Conservation (phyloP, 2,113 vertebrate genomes). For the Orientallactaga bullata region DNA sequence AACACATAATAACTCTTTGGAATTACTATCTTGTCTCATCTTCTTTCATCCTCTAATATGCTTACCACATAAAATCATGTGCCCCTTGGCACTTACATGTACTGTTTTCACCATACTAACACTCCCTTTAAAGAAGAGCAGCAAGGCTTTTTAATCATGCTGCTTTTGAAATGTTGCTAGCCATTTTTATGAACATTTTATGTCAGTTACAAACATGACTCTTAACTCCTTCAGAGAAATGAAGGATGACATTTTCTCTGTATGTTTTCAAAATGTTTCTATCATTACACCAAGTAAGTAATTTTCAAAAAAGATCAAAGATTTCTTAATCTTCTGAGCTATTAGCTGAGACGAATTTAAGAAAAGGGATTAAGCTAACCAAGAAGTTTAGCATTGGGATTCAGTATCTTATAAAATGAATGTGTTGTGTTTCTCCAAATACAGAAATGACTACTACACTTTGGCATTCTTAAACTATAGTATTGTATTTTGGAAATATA, state of each 20-base stretch:
- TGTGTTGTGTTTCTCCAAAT: neutral
- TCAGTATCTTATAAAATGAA: neutral
- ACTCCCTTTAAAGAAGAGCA: neutral
- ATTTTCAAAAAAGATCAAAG: conserved; percentile 30
- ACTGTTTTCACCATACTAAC: neutral
- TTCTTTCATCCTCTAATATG: neutral
- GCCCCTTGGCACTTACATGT: neutral
- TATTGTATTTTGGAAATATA: neutral
- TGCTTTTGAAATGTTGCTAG: conserved; percentile 9
- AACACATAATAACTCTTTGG: neutral
- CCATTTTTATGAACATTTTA: neutral
- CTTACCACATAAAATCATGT: neutral
- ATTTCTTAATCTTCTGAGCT: conserved; percentile 54
- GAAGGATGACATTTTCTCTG: neutral
- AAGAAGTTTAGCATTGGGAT: neutral
- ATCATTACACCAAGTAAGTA: neutral
- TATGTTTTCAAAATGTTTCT: conserved; percentile 32
- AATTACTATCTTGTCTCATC: neutral
- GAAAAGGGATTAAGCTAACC: neutral
- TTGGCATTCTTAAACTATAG: neutral
- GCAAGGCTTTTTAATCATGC: neutral
- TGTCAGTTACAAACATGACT: neutral
- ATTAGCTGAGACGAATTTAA: conserved; percentile 5
- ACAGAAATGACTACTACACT: neutral
- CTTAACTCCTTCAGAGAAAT: conserved; percentile 48